Evolutionary conservation across 2,888 invertebrate genomes (phyloP).

Genomic region (Leucoptera coffeella): DNA sequence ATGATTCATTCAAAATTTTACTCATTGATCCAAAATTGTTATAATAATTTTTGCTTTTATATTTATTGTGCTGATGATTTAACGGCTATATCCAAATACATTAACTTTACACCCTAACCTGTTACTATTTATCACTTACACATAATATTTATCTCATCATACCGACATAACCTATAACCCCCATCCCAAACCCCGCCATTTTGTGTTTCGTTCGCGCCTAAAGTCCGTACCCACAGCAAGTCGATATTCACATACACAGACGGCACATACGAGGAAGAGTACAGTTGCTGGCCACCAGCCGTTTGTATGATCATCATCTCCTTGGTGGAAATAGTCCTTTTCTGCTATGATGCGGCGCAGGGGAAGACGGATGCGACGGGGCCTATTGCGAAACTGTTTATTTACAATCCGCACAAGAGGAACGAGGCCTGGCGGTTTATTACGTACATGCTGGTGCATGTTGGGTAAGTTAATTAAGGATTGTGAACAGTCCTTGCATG

Average conservation of each 20-base stretch:
- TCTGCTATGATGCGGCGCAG: constrained; percentile 47
- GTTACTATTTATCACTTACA: too few relatives aligned
- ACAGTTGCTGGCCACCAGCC: constrained; percentile 88
- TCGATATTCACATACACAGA: constrained; percentile 49
- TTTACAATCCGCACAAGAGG: constrained; percentile 82
- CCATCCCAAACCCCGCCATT: constrained; percentile 8
- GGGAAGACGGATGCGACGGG: constrained; percentile 56
- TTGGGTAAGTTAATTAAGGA: constrained; percentile 75
- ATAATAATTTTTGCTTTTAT: too few relatives aligned
- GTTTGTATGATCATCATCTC: constrained; percentile 89
- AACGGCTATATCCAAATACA: too few relatives aligned
- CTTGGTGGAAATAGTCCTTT: constrained; percentile 76
- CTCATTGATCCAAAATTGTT: too few relatives aligned
- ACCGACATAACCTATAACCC: constrained; percentile 4
- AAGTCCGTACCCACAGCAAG: constrained; percentile 16
- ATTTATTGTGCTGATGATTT: too few relatives aligned
- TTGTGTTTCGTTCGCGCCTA: constrained; percentile 23
- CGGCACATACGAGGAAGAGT: constrained; percentile 84
- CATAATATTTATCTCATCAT: too few relatives aligned
- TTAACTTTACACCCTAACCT: too few relatives aligned
- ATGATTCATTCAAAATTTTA: too few relatives aligned
- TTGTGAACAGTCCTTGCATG: too few relatives aligned
- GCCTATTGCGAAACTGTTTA: constrained; percentile 73
- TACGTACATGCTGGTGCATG: constrained; percentile 95
- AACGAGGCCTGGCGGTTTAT: constrained; percentile 89